phyloP scores from a whole-genome alignment of 2,888 invertebrate genomes.

The Mantis religiosa region DNA sequence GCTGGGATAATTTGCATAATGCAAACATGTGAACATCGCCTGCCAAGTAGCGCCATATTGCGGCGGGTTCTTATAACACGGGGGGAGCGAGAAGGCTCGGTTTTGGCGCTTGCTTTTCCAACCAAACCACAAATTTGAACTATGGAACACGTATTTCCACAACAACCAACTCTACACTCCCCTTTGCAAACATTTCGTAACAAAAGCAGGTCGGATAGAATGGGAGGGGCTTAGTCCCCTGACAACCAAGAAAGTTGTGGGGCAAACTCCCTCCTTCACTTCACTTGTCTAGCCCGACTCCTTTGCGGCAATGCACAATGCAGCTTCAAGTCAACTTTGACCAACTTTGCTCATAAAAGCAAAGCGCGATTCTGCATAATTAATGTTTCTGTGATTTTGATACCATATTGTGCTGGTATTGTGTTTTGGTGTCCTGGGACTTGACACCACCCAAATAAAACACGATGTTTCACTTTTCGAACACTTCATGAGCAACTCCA shows the following conservation, averaged over 20 bases:
- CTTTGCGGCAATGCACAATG: background rate
- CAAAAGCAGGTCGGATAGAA: background rate
- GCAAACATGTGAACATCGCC: background rate
- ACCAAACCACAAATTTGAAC: constrained; percentile 3
- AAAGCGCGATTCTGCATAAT: background rate
- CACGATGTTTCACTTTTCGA: background rate
- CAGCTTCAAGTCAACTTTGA: background rate
- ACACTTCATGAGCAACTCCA: too few relatives aligned
- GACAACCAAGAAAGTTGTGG: background rate
- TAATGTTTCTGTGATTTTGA: background rate
- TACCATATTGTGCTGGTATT: background rate
- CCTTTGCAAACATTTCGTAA: background rate
- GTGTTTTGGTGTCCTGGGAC: background rate
- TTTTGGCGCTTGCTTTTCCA: background rate
- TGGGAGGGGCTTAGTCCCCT: background rate
- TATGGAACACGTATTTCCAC: background rate
- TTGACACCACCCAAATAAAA: background rate
- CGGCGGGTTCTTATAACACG: background rate
- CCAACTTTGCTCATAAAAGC: background rate
- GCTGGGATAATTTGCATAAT: background rate
- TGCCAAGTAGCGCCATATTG: background rate
- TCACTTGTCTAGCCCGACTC: background rate
- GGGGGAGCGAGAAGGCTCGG: background rate
- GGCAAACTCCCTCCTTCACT: background rate
- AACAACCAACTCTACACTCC: background rate